Conservation (phyloP, 1,140 invertebrate genomes). For the Uloborus diversus region DNA sequence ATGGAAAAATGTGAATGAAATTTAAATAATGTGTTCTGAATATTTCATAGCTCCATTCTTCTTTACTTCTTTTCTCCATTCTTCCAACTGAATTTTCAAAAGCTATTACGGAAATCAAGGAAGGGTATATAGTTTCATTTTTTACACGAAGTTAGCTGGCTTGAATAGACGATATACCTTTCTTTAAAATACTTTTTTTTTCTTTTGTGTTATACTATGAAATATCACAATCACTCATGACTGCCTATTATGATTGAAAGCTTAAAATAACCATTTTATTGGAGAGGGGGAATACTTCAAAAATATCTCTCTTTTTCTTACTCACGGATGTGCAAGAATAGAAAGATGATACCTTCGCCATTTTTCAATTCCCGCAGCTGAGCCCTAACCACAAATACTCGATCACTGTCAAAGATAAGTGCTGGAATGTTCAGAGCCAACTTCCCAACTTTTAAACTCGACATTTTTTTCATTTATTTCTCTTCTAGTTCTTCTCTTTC, state of each 20-base stretch:
- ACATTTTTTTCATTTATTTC: conserved; percentile 26
- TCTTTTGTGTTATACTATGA: conserved; percentile 22
- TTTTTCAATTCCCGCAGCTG: conserved; percentile 48
- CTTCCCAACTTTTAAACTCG: conserved; percentile 46
- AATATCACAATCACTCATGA: conserved; percentile 34
- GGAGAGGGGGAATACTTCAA: conserved; percentile 28
- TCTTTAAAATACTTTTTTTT: too few species aligned
- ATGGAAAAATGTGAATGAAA: too few species aligned
- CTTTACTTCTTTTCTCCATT: too few species aligned
- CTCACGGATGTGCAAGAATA: conserved; percentile 29
- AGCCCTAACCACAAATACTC: conserved; percentile 47
- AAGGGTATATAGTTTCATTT: too few species aligned
- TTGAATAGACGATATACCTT: too few species aligned
- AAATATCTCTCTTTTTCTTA: conserved; percentile 11
- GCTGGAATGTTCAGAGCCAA: conserved; percentile 37
- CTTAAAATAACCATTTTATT: conserved; percentile 54
- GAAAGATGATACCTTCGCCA: conserved; percentile 52
- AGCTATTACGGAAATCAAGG: too few species aligned
- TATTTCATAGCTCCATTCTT: too few species aligned
- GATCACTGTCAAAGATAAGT: conserved; percentile 46
- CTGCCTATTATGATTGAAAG: conserved; percentile 46
- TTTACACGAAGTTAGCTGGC: too few species aligned
- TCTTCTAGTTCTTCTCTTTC: background rate
- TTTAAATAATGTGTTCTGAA: too few species aligned
- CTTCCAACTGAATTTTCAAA: too few species aligned